Evolutionary conservation across 2,797 vertebrate species (phyloP).

Genomic region (Ficedula albicollis): DNA sequence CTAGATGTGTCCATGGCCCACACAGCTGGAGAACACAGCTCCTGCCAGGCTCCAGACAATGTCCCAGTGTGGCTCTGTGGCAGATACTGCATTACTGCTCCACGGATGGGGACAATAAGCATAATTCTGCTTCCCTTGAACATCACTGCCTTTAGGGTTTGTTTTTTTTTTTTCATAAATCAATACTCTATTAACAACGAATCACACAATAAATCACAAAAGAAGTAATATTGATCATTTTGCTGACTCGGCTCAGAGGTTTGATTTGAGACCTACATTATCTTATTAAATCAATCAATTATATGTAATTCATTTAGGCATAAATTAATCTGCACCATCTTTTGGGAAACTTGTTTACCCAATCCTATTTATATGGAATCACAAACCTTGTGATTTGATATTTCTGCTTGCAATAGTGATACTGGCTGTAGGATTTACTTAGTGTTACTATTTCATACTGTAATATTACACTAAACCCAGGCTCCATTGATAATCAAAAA

Average conservation of each 20-base stretch:
- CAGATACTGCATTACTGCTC: not conserved
- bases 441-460: not conserved
- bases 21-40: fast-evolving
- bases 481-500: not conserved
- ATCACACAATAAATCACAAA: not conserved
- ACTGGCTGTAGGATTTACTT: not conserved
- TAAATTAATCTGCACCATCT: not conserved
- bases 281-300: not conserved
- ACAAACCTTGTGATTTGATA: not conserved
- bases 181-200: not conserved
- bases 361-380: not conserved
- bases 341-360: not conserved
- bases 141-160: not conserved
- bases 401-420: not conserved
- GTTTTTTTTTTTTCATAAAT: not conserved
- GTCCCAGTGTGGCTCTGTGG: not conserved
- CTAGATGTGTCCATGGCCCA: not conserved
- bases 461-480: not conserved
- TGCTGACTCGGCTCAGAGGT: not conserved
- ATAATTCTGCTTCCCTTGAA: not conserved
- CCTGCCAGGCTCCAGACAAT: not conserved
- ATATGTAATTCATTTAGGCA: not conserved
- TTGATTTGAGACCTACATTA: not conserved
- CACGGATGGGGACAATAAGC: not conserved
- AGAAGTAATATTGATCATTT: not conserved